Evolutionary conservation across 2,113 vertebrate genomes (phyloP).

Genomic region (Diadophis punctatus): DNA sequence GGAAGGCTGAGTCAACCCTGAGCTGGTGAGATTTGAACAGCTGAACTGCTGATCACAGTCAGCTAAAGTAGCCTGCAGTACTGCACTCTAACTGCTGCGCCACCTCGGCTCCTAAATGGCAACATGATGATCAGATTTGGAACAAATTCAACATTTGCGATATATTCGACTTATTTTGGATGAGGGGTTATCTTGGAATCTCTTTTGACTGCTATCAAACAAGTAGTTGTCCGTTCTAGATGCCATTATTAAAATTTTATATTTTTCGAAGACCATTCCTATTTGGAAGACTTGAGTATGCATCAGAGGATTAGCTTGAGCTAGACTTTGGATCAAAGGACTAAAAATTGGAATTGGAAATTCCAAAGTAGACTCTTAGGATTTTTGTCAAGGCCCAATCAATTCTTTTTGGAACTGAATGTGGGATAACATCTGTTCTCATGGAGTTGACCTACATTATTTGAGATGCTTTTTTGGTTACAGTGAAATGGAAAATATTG

Average conservation of each 20-base stretch:
- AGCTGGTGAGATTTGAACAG: no score
- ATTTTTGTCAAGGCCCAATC: neutral
- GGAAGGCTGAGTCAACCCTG: no score
- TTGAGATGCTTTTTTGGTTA: neutral
- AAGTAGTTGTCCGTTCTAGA: neutral
- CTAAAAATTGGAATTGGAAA: neutral
- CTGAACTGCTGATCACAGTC: no score
- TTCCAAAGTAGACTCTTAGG: neutral
- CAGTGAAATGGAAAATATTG: neutral
- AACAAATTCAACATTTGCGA: neutral
- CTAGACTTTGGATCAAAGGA: neutral
- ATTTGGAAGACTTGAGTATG: neutral
- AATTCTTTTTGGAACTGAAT: neutral
- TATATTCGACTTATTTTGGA: neutral
- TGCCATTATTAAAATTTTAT: neutral
- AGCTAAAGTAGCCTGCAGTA: no score
- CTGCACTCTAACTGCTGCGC: no score
- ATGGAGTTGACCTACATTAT: neutral
- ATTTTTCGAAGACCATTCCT: neutral
- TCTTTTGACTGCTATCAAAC: neutral
- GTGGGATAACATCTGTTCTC: neutral
- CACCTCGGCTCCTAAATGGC: no score
- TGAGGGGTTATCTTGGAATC: neutral
- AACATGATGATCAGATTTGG: neutral
- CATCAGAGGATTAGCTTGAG: neutral